A percentile compares a stretch with the other conserved stretches of the same genome.
phyloP scores from a whole-genome alignment of 2,797 vertebrate species.

The Falco rusticolus region DNA sequence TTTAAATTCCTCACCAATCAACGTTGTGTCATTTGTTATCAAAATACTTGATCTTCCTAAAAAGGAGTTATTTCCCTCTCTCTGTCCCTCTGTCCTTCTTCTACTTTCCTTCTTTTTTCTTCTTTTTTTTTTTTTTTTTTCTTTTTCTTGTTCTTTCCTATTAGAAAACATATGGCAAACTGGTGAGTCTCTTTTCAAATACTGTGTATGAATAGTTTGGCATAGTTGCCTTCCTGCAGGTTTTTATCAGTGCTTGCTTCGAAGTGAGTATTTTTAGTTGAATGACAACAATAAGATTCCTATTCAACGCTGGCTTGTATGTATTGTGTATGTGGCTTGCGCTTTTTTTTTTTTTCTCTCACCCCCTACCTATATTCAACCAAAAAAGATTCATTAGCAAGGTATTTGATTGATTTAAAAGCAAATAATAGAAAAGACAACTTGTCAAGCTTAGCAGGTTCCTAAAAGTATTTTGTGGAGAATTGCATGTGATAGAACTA shows the following conservation, averaged over 20 bases:
- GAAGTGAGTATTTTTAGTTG: background rate
- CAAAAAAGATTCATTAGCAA: background rate
- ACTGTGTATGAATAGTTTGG: background rate
- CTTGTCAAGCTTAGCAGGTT: background rate
- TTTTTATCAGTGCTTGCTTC: background rate
- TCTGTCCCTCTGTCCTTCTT: background rate
- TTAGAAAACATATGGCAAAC: background rate
- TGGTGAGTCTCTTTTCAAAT: background rate
- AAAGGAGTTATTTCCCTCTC: background rate
- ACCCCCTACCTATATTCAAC: background rate
- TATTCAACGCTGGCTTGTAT: background rate
- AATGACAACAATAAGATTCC: background rate
- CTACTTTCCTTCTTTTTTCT: rapidly evolving
- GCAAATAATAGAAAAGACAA: background rate
- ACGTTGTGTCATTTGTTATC: background rate
- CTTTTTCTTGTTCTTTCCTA: background rate
- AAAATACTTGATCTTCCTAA: background rate
- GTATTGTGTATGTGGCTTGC: background rate
- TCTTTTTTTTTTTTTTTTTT: background rate
- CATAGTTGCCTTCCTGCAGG: background rate
- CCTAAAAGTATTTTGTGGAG: background rate
- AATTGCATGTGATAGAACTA: background rate
- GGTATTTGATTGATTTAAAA: background rate
- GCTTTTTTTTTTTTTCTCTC: background rate
- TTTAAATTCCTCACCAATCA: background rate